These are phyloP conservation scores for Trididemnum clinides DNA, from an alignment of 23 tunicate genomes.

Conservation along the genomic window DNA sequence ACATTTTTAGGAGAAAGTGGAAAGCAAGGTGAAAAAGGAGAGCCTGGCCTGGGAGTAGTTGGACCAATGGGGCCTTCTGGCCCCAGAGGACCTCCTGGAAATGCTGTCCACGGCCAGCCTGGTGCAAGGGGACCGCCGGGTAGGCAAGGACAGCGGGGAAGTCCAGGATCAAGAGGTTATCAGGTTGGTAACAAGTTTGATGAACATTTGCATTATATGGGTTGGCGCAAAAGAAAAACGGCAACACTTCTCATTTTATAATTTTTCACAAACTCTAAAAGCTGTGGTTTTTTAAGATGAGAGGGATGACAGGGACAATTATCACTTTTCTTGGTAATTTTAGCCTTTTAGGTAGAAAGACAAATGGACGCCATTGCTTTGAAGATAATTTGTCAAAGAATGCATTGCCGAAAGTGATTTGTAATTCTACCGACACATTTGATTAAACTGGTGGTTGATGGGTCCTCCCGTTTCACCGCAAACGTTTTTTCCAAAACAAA, in stretches of 20 bases:
- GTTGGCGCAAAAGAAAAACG: background rate
- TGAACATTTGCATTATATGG: no score
- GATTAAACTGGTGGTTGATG: no score
- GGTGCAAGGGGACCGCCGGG: conserved; percentile 57
- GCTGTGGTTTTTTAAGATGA: background rate
- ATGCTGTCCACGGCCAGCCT: conserved; percentile 48
- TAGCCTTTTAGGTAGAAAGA: no score
- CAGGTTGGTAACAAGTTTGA: no score
- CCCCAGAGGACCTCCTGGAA: conserved; percentile 47
- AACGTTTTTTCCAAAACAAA: no score
- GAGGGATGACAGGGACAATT: no score
- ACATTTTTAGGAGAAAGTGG: conserved; percentile 39
- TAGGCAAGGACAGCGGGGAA: conserved; percentile 41
- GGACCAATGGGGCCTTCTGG: conserved; percentile 51
- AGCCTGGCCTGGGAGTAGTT: background rate
- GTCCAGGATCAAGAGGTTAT: conserved; percentile 43
- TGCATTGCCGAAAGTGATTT: no score
- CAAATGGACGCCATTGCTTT: no score
- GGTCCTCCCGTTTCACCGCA: no score
- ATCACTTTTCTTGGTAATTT: no score
- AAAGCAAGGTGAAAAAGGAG: conserved; percentile 45
- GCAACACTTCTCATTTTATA: background rate
- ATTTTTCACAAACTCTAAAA: background rate
- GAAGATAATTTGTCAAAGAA: no score
- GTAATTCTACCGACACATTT: no score